phyloP scores from a whole-genome alignment of 2,113 vertebrate genomes.

The Aviceda subcristata region DNA sequence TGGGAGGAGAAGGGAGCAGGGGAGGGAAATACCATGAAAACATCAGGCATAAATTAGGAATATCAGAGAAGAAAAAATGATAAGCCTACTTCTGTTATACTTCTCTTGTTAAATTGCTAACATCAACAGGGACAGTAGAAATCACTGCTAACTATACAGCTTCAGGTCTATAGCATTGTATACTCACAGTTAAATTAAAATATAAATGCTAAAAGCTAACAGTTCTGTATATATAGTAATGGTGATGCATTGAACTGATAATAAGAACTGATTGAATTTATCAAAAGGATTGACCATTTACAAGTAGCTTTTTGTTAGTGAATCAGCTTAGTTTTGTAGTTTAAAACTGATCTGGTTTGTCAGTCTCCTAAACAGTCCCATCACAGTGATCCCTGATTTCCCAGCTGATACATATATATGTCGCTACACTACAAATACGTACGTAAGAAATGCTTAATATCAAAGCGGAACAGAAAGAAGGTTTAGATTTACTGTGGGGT shows the following conservation, averaged over 20 bases:
- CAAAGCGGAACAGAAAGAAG: neutral
- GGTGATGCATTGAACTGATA: neutral
- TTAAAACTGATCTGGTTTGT: neutral
- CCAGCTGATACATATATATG: neutral
- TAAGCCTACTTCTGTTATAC: neutral
- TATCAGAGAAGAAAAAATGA: neutral
- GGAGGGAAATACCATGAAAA: neutral
- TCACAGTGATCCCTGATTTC: neutral
- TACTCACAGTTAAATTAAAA: neutral
- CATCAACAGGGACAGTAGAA: neutral
- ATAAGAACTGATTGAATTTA: neutral
- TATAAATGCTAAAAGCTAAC: neutral
- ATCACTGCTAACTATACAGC: neutral
- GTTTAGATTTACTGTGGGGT: neutral
- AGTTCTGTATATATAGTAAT: neutral
- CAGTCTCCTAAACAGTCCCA: neutral
- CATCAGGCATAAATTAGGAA: neutral
- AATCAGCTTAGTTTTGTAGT: neutral
- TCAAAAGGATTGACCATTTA: neutral
- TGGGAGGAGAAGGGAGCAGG: accelerated
- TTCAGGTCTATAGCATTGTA: neutral
- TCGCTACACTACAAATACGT: neutral
- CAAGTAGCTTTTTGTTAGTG: neutral
- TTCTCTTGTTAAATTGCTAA: neutral
- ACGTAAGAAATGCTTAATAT: neutral